Evolutionary conservation across 2,797 vertebrate genomes (phyloP), one percentile per base, ranked within the genome.

Genomic region (Sebastolobus alascanus): DNA sequence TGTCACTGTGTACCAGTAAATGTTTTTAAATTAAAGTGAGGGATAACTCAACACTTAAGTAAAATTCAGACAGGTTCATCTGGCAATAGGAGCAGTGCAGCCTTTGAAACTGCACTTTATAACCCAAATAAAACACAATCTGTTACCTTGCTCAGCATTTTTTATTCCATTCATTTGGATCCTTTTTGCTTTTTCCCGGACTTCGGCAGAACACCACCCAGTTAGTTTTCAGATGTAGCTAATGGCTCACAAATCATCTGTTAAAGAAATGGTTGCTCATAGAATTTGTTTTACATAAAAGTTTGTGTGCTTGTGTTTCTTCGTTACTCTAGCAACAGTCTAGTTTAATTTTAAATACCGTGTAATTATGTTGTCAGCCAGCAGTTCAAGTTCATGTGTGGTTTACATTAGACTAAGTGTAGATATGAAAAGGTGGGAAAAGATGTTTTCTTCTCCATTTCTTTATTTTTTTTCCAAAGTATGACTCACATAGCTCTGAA

Each of bases 61-160:
- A 11, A 60, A 60, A 43, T 61, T 70, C 9, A 37, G 5, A 25
- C 20, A 29, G 13, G 56, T 52, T 35, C 50, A 55, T 50, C 13
- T 72, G 4, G 25, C 12, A 29, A 6, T 2, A 50, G 58, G 59
- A 66, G 16, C 18, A 55, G 35, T 67, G 16, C 27, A 63, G 65
- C 25, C 25, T 73, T 59, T 35, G 16, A 76, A 75, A 70, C 13
- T 20, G 3, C 22, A 37, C 22, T 74, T 80, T 77, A 55, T 66
- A 59, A 43, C 33, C 18, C n/a, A 58, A 46, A 61, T 6, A 11
- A 35, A 75, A 29, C 16, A 25, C 54, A 40, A 25, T 77, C 1
- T 35, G n/a, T 84, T 73, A 20, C 31, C n/a, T 66, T 52, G 25
- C 54, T 75, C 65, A 65, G 68, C 63, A 65, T 35, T 76, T 76